Percentiles rank a stretch among this genome's conserved stretches.
Evolutionary conservation across 2,113 vertebrate species (phyloP).

Genomic region (Girardinichthys multiradiatus): DNA sequence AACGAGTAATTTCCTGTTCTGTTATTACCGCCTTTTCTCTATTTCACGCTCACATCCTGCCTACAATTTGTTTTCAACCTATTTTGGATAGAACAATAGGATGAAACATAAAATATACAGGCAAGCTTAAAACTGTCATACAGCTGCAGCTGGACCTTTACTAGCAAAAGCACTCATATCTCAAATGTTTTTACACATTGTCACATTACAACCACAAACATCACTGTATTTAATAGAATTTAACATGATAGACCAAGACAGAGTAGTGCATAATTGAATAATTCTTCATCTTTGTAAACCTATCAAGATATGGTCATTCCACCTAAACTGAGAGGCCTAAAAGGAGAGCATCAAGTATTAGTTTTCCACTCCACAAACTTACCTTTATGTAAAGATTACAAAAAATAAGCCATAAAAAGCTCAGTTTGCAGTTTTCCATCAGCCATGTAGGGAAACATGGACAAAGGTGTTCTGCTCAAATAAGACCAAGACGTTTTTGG

Average conservation of each 20-base stretch:
- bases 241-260: not conserved
- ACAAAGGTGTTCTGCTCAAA: too few species aligned
- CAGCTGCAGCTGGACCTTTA: not conserved
- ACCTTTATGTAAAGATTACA: too few species aligned
- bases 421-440: too few species aligned
- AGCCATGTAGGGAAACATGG: too few species aligned
- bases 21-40: not conserved
- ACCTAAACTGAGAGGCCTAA: too few species aligned
- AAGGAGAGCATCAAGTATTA: too few species aligned
- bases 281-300: too few species aligned
- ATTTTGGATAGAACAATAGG: not conserved
- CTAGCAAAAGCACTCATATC: not conserved
- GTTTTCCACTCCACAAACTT: too few species aligned
- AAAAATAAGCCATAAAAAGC: too few species aligned
- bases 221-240: not conserved
- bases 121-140: not conserved
- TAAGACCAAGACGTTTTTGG: too few species aligned
- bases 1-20: not conserved
- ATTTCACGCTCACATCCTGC: not conserved
- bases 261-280: too few species aligned
- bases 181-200: not conserved
- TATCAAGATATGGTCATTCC: too few species aligned
- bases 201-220: not conserved
- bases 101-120: not conserved
- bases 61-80: not conserved